A percentile compares a stretch with the other conserved stretches of the same genome.
Evolutionary conservation across 2,113 vertebrate species (phyloP).

Genomic region (Ceyx melanurus): DNA sequence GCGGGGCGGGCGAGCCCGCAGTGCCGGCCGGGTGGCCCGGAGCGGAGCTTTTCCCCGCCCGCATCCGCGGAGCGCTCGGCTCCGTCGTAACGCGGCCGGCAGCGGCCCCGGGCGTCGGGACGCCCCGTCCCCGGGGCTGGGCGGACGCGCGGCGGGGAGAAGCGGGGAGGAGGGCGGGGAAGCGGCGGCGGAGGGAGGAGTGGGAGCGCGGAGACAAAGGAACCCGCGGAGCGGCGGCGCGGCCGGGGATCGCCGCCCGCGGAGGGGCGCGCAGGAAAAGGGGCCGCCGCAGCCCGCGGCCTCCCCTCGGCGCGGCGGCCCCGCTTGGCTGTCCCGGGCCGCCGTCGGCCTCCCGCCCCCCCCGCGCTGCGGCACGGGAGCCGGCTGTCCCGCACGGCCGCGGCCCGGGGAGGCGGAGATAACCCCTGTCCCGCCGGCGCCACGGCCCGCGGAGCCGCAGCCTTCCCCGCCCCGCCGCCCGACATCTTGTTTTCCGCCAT

Average conservation of each 20-base stretch:
- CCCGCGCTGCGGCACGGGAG: neutral
- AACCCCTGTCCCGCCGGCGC: neutral
- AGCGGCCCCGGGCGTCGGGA: neutral
- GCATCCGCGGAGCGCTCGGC: neutral
- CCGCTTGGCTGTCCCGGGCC: too few species aligned
- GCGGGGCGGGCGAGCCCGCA: neutral
- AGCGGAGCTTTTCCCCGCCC: neutral
- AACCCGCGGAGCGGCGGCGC: neutral
- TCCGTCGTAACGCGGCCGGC: neutral
- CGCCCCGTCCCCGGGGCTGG: neutral
- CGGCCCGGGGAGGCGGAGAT: neutral
- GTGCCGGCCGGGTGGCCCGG: neutral
- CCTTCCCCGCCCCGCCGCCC: neutral
- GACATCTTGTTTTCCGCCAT: constrained; percentile 74
- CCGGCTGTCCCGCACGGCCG: neutral
- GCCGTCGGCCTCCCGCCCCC: too few species aligned
- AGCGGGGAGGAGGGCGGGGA: neutral
- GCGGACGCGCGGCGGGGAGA: neutral
- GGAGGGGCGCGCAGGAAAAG: neutral
- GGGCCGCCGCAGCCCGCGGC: neutral
- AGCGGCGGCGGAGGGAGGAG: neutral
- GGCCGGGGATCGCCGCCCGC: neutral
- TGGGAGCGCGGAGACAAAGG: neutral
- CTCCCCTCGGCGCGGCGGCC: neutral
- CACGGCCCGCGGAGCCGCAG: neutral